phyloP scores from a whole-genome alignment of 2,797 vertebrate species.

The Astyanax mexicanus region DNA sequence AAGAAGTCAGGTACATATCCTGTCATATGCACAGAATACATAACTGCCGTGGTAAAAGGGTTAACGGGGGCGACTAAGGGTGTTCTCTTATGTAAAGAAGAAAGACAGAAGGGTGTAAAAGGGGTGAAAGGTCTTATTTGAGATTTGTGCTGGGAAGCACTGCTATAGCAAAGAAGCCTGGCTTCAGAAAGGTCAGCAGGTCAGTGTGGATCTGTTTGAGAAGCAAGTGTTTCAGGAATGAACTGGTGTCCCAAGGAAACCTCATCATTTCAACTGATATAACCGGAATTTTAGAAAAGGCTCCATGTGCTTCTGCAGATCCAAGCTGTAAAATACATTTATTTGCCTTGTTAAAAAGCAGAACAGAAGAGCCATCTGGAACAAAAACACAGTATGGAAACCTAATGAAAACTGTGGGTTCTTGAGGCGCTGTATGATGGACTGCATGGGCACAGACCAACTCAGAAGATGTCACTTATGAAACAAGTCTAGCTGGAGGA shows the following conservation, averaged over 20 bases:
- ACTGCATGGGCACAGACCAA: background rate
- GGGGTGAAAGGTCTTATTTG: slow-evolving; percentile 16
- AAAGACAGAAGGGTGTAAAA: slow-evolving; percentile 24
- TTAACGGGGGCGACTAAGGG: slow-evolving; percentile 18
- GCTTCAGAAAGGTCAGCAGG: slow-evolving; percentile 16
- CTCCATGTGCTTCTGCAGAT: background rate
- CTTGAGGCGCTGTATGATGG: background rate
- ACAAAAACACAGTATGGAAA: background rate
- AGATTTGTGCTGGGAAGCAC: background rate
- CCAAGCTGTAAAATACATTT: background rate
- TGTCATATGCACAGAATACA: slow-evolving; percentile 12
- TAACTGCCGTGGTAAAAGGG: slow-evolving; percentile 20
- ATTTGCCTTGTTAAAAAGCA: background rate
- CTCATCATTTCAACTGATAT: background rate
- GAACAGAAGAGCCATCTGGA: background rate
- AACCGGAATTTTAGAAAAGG: background rate
- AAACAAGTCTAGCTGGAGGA: background rate
- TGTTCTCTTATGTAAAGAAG: slow-evolving; percentile 38
- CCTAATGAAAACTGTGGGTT: background rate
- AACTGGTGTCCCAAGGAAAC: slow-evolving; percentile 19
- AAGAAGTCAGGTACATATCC: slow-evolving; percentile 9
- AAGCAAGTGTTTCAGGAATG: background rate
- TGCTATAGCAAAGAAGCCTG: slow-evolving; percentile 1
- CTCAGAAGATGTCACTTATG: background rate
- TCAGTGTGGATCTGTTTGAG: slow-evolving; percentile 19